Conservation (phyloP, 2,888 invertebrate species). For the Andrena hattorfiana region DNA sequence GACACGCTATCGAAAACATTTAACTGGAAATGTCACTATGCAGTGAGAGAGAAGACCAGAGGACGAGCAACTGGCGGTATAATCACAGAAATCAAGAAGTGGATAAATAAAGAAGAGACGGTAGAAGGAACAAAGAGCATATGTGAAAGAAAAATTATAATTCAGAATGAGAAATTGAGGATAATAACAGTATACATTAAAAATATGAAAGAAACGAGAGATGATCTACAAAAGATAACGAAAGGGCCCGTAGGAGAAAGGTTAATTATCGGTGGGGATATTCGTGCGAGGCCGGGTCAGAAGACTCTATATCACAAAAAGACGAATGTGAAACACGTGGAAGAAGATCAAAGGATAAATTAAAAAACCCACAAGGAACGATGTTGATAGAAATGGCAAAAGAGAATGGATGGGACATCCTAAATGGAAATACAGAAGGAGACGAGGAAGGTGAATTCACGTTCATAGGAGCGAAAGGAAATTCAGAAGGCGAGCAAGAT, state of each 20-base stretch:
- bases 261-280: slow-evolving; percentile 10
- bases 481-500: too few relatives aligned
- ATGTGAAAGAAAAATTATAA: not conserved
- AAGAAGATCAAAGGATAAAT: slow-evolving; percentile 4
- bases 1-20: not conserved
- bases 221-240: not conserved
- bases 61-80: slow-evolving; percentile 4
- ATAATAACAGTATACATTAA: not conserved
- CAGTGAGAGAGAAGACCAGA: not conserved
- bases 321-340: not conserved
- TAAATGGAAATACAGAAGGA: slow-evolving; percentile 14
- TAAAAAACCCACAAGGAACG: not conserved
- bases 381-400: not conserved
- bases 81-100: slow-evolving; percentile 2
- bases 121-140: not conserved
- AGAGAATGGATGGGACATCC: not conserved
- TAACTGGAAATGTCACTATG: not conserved
- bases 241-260: not conserved
- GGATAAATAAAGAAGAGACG: not conserved
- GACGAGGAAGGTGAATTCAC: slow-evolving; percentile 8
- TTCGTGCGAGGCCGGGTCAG: not conserved
- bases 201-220: not conserved
- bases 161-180: not conserved
- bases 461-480: not conserved
- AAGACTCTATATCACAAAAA: not conserved